A percentile compares a stretch with the other conserved stretches of the same genome.
phyloP scores from a whole-genome alignment of 37 sponge, comb jelly and placozoan species.

The Chondrilla cf. caribensis region DNA sequence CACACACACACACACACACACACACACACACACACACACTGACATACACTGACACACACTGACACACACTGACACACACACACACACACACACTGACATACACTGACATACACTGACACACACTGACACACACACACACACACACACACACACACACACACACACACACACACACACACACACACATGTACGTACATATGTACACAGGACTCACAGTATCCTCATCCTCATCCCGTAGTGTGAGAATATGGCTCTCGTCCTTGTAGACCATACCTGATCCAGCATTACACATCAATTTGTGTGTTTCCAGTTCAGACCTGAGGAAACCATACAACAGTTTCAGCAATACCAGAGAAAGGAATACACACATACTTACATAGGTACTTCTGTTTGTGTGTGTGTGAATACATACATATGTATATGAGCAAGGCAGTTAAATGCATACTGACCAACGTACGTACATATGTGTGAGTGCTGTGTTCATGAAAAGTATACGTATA shows the following conservation, averaged over 20 bases:
- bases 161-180: slow-evolving; percentile 4
- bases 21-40: neutral
- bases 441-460: neutral
- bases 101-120: neutral
- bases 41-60: neutral
- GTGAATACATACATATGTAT: neutral
- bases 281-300: neutral
- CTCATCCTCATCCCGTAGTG: neutral
- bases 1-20: slow-evolving; percentile 4
- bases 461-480: neutral
- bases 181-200: neutral
- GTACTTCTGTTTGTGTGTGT: too few species aligned
- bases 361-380: too few species aligned
- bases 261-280: neutral
- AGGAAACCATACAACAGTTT: neutral
- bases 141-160: slow-evolving; percentile 21
- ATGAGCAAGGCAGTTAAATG: neutral
- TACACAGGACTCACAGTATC: neutral
- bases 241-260: neutral
- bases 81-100: neutral
- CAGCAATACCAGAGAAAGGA: too few species aligned
- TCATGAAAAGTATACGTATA: neutral
- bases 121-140: slow-evolving; percentile 3
- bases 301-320: neutral
- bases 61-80: slow-evolving; percentile 11